Conservation (phyloP, 2,888 invertebrate genomes). For the Melanotus villosus region DNA sequence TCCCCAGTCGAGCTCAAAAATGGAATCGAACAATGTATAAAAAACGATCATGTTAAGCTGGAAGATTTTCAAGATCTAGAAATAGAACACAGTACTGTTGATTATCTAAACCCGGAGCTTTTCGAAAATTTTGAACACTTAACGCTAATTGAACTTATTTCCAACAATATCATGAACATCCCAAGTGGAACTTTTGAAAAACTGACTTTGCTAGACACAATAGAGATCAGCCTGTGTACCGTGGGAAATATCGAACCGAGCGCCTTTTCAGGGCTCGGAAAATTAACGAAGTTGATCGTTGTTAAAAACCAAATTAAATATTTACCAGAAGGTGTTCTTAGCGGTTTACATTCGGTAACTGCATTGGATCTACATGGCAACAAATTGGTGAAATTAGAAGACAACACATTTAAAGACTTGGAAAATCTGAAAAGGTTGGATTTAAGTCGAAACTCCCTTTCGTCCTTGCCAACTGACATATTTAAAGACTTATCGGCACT, state of each 20-base stretch:
- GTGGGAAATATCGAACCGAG: slow-evolving; percentile 18
- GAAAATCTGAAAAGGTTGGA: slow-evolving; percentile 1
- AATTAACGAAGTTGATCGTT: slow-evolving; percentile 2
- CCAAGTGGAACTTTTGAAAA: slow-evolving; percentile 5
- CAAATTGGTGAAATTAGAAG: not conserved
- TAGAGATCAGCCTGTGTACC: not conserved
- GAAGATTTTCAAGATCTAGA: slow-evolving; percentile 18
- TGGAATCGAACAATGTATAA: slow-evolving; percentile 1
- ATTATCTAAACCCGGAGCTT: slow-evolving; percentile 9
- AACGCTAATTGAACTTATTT: slow-evolving; percentile 3
- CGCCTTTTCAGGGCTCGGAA: slow-evolving; percentile 10
- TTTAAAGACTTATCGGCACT: slow-evolving; percentile 8
- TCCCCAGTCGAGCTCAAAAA: not conserved
- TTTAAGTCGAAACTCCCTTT: slow-evolving; percentile 22
- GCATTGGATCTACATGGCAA: slow-evolving; percentile 9
- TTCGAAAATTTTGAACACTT: slow-evolving; percentile 14
- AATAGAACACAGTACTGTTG: slow-evolving; percentile 10
- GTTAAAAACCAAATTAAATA: slow-evolving; percentile 21
- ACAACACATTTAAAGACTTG: slow-evolving; percentile 24
- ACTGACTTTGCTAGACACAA: not conserved
- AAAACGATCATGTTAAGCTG: not conserved
- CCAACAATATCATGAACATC: not conserved
- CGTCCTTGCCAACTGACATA: not conserved
- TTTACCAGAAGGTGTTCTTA: slow-evolving; percentile 12
- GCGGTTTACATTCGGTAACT: not conserved